Evolutionary conservation across 2,888 invertebrate species (phyloP).

Genomic region (Sminthurides aquaticus): DNA sequence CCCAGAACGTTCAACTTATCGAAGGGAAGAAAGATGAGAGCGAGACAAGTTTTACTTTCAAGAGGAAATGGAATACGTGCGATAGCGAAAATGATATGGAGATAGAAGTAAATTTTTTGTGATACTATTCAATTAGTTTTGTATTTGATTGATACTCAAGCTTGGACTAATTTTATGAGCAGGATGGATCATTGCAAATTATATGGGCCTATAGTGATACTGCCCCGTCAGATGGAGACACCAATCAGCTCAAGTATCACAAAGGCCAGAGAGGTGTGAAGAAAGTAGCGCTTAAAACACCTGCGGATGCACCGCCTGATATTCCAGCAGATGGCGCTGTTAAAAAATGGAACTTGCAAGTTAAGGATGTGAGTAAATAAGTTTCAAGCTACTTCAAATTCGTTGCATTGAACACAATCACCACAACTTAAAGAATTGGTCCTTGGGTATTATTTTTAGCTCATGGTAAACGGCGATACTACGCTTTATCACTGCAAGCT

Average conservation of each 20-base stretch:
- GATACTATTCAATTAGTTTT: neutral
- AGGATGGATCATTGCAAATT: neutral
- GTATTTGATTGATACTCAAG: too few relatives aligned
- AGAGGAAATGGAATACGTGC: slow-evolving; percentile 46
- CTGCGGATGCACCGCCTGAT: too few relatives aligned
- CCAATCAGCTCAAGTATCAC: neutral
- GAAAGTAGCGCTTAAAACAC: too few relatives aligned
- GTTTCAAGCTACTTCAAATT: too few relatives aligned
- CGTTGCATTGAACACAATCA: too few relatives aligned
- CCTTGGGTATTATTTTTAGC: too few relatives aligned
- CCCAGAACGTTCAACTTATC: slow-evolving; percentile 44
- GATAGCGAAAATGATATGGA: slow-evolving; percentile 38
- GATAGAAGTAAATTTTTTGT: slow-evolving; percentile 6
- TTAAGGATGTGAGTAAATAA: too few relatives aligned
- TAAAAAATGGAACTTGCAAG: too few relatives aligned
- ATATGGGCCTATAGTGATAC: neutral
- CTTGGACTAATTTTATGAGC: too few relatives aligned
- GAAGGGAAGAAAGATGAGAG: slow-evolving; percentile 44
- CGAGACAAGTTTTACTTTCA: slow-evolving; percentile 45
- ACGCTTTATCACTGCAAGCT: slow-evolving; percentile 85
- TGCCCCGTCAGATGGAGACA: neutral
- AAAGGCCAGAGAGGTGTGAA: neutral
- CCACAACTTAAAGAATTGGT: too few relatives aligned
- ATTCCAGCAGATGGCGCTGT: too few relatives aligned
- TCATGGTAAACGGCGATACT: slow-evolving; percentile 48